Base-by-base conservation (phyloP, 2,797 vertebrate species). In the Hapalemur alaotrensis region DNA sequence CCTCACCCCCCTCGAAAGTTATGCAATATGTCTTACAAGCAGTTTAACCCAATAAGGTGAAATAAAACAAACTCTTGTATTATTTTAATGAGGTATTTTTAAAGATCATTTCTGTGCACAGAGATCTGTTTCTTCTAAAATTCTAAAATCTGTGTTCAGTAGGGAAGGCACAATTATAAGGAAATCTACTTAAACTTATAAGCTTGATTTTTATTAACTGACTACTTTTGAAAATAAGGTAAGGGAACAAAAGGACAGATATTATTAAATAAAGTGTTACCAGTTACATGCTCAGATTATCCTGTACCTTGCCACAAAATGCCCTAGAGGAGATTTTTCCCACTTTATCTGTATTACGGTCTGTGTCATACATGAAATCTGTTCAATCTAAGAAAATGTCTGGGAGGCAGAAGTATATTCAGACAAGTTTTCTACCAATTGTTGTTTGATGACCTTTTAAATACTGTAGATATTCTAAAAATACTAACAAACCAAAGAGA, bases 31-130 rank as follows among this genome's bases (percentile, higher is more conserved):
- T 48, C 72, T 17, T 15, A 90, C 41, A 70, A 79, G 35, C 57
- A 90, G 4, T 41, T 90, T 57, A 88, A 67, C 57, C 5, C 32
- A n/a, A 22, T 75, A 84, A 92, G 65, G 17, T 92, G 43, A 90
- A 95, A 70, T 14, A 67, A 92, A 95, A 63, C 20, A 70, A 89
- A 90, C 73, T 67, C 8, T 72, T 59, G 43, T 7, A 17, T 75
- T 89, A 41, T 78, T 73, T 80, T 35, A 94, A 92, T 25, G 18
- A 41, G 4, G 1, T 57, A 35, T 48, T 38, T 95, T 57, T n/a
- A 78, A 89, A 88, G 32, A 48, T 57, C 12, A 7, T 76, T 94
- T 72, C 50, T 95, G 14, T 43, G 2, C 46, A 59, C 2, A 46
- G 0, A 43, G 22, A 41, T 81, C 28, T 76, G 69, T 84, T 89